Percentiles rank a stretch among this genome's conserved stretches.
Evolutionary conservation across 1,140 invertebrate genomes (phyloP).

Genomic region (Ericerus pela): DNA sequence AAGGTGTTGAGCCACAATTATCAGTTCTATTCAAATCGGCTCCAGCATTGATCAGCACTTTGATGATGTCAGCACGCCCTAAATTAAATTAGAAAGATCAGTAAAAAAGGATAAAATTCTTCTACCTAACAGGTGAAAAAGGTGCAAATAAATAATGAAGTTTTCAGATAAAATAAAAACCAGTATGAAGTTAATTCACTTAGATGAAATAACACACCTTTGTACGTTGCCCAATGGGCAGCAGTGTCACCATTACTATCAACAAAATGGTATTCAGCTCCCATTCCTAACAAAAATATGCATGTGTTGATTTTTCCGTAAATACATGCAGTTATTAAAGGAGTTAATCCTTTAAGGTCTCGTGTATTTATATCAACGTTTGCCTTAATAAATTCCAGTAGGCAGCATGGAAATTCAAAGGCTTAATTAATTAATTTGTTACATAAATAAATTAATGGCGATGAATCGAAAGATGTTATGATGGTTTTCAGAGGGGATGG

Average conservation of each 20-base stretch:
- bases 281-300: slow-evolving; percentile 74
- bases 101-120: slow-evolving; percentile 15
- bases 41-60: slow-evolving; percentile 77
- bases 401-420: slow-evolving; percentile 2
- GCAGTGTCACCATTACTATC: slow-evolving; percentile 87
- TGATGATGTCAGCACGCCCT: slow-evolving; percentile 68
- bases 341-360: slow-evolving; percentile 80
- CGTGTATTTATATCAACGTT: slow-evolving; percentile 78
- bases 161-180: no score
- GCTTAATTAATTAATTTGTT: slow-evolving; percentile 15
- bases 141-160: background rate
- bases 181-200: no score
- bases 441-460: background rate
- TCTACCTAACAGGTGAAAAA: no score
- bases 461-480: no score
- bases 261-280: slow-evolving; percentile 62
- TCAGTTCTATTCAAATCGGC: slow-evolving; percentile 75
- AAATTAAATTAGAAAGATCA: slow-evolving; percentile 20
- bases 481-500: no score
- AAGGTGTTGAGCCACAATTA: slow-evolving; percentile 79
- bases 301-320: slow-evolving; percentile 79
- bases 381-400: slow-evolving; percentile 32
- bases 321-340: slow-evolving; percentile 82
- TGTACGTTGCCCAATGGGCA: slow-evolving; percentile 84
- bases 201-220: no score